phyloP scores from a whole-genome alignment of 2,888 invertebrate species.

The Diploptera punctata region DNA sequence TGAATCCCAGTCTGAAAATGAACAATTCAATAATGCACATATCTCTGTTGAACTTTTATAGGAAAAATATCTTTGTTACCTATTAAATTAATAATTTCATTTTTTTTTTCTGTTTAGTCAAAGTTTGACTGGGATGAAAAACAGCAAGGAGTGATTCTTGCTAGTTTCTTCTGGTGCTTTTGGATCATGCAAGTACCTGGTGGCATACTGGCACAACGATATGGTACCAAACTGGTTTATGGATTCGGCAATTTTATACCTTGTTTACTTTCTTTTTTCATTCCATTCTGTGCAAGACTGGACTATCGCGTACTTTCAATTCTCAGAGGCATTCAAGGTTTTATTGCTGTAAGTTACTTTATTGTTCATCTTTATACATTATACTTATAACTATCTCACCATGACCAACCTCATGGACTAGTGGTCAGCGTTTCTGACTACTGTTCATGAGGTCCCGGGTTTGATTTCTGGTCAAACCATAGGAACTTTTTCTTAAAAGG shows the following conservation, averaged over 20 bases:
- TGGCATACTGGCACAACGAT: slow-evolving; percentile 69
- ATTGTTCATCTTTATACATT: too few species aligned
- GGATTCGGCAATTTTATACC: slow-evolving; percentile 70
- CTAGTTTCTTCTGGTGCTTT: slow-evolving; percentile 76
- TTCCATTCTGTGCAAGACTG: slow-evolving; percentile 68
- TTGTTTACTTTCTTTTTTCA: slow-evolving; percentile 67
- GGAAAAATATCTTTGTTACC: too few species aligned
- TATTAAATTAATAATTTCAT: too few species aligned
- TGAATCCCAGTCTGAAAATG: too few species aligned
- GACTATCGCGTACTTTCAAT: slow-evolving; percentile 63
- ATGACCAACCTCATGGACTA: too few species aligned
- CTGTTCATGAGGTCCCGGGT: too few species aligned
- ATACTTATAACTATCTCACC: too few species aligned
- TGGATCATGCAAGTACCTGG: slow-evolving; percentile 76
- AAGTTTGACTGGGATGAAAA: slow-evolving; percentile 69
- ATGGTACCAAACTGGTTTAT: slow-evolving; percentile 74
- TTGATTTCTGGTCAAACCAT: too few species aligned
- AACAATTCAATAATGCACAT: too few species aligned
- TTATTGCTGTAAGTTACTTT: slow-evolving; percentile 66
- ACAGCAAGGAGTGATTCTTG: slow-evolving; percentile 67
- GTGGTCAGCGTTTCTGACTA: too few species aligned
- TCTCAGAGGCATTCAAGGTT: slow-evolving; percentile 70
- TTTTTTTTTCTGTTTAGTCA: background rate
- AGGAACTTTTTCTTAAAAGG: too few species aligned
- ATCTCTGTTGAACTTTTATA: too few species aligned